Evolutionary conservation across 1,140 invertebrate species (phyloP).

Genomic region (Drosophila dunni): DNA sequence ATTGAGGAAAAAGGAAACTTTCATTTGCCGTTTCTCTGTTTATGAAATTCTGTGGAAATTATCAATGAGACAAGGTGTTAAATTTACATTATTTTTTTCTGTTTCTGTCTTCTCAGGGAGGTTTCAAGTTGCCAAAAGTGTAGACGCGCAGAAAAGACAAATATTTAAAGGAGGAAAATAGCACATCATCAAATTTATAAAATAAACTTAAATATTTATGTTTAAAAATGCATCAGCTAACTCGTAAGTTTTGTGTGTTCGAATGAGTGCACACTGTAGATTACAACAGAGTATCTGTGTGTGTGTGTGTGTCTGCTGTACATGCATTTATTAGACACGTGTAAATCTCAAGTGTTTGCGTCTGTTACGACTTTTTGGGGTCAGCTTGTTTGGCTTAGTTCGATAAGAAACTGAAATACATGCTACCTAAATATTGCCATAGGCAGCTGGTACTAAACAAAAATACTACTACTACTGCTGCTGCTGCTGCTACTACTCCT

Average conservation of each 20-base stretch:
- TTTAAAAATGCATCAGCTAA: neutral
- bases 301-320: neutral
- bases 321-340: slow-evolving; percentile 16
- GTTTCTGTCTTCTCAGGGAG: too few species aligned
- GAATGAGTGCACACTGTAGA: neutral
- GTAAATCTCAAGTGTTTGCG: slow-evolving; percentile 19
- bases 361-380: slow-evolving; percentile 19
- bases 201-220: neutral
- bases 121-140: neutral
- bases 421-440: neutral
- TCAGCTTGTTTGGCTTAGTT: slow-evolving; percentile 44
- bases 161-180: neutral
- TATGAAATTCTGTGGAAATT: slow-evolving; percentile 24
- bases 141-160: neutral
- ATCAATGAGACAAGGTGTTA: slow-evolving; percentile 27
- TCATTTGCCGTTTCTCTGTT: slow-evolving; percentile 1
- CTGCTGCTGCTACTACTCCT: neutral
- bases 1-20: neutral
- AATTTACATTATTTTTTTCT: neutral
- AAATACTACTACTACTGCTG: neutral
- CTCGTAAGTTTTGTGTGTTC: neutral
- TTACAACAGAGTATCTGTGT: neutral
- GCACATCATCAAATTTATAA: neutral
- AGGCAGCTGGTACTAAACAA: slow-evolving; percentile 7
- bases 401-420: slow-evolving; percentile 34